These are phyloP conservation scores for Antechinus flavipes DNA, from an alignment of 2,113 vertebrate genomes.

Conservation along the genomic window DNA sequence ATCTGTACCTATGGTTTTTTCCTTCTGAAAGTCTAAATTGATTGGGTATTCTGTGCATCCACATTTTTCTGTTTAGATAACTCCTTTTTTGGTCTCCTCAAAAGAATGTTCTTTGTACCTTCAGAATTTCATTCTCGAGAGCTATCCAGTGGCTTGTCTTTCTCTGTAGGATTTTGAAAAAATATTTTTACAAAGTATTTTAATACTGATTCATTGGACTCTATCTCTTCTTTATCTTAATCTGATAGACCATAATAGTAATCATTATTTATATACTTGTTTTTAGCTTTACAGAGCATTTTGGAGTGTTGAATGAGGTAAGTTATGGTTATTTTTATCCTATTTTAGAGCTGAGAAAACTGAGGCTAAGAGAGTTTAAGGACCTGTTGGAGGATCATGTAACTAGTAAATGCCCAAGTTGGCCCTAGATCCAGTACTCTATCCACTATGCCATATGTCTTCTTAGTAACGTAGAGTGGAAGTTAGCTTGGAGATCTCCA, in stretches of 20 bases:
- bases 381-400: background rate
- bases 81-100: background rate
- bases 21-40: background rate
- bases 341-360: background rate
- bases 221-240: background rate
- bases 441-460: background rate
- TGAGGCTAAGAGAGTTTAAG: background rate
- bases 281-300: background rate
- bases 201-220: background rate
- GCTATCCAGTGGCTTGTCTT: background rate
- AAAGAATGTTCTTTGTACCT: background rate
- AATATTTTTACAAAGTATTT: background rate
- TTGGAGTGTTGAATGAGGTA: background rate
- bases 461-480: background rate
- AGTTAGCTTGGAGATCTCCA: background rate
- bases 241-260: background rate
- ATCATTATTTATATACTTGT: background rate
- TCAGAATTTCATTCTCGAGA: background rate
- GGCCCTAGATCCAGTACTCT: background rate
- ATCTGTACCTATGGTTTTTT: background rate
- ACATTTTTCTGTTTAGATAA: background rate
- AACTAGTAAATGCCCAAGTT: background rate
- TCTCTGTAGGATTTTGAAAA: background rate
- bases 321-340: background rate
- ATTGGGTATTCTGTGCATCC: background rate